A percentile compares a stretch with the other conserved stretches of the same genome.
Conservation (phyloP, 2,888 invertebrate genomes). For the Volucella inflata region DNA sequence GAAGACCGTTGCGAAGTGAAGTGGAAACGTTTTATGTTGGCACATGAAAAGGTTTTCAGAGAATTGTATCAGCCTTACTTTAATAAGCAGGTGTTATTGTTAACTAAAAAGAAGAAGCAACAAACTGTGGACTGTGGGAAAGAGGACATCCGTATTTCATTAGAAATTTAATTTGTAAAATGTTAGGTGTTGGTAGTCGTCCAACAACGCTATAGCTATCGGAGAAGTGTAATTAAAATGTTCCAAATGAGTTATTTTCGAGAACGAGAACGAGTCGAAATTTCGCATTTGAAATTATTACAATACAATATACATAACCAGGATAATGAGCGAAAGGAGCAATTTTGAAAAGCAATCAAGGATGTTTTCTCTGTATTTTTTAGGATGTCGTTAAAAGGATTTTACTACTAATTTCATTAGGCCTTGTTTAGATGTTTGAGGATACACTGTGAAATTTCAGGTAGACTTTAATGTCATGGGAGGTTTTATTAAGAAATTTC, state of each 20-base stretch:
- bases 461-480: neutral
- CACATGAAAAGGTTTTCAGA: slow-evolving; percentile 43
- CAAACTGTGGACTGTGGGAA: neutral
- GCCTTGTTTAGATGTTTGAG: slow-evolving; percentile 13
- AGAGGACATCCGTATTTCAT: slow-evolving; percentile 49
- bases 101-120: neutral
- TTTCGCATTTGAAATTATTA: slow-evolving; percentile 42
- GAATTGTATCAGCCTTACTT: slow-evolving; percentile 42
- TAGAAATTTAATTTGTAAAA: slow-evolving; percentile 60
- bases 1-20: slow-evolving; percentile 22
- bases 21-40: slow-evolving; percentile 64
- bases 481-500: neutral
- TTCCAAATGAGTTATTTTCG: slow-evolving; percentile 51
- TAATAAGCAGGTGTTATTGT: slow-evolving; percentile 49
- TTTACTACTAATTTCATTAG: slow-evolving; percentile 31
- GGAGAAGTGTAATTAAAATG: slow-evolving; percentile 64
- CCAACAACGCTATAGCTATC: neutral
- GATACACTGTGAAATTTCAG: too few relatives aligned
- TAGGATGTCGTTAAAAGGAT: slow-evolving; percentile 38
- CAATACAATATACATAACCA: too few relatives aligned
- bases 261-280: neutral
- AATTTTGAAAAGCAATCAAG: slow-evolving; percentile 59
- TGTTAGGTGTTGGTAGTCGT: slow-evolving; percentile 8
- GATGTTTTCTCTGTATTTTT: slow-evolving; percentile 17
- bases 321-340: slow-evolving; percentile 5